phyloP scores from a whole-genome alignment of 2,113 vertebrate genomes.

The Pedionomus torquatus region DNA sequence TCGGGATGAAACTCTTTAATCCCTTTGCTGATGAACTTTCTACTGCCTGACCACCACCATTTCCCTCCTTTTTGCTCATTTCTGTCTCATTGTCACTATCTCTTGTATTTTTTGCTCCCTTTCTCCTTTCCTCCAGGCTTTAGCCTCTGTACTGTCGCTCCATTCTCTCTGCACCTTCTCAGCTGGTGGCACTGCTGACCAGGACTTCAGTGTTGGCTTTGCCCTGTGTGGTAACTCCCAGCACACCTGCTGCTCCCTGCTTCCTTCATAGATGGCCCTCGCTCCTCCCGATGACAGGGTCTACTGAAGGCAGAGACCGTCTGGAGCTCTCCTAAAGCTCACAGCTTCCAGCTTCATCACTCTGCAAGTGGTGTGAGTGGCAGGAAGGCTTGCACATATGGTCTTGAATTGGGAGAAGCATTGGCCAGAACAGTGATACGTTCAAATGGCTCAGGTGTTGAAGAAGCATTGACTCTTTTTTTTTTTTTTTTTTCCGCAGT shows the following conservation, averaged over 20 bases:
- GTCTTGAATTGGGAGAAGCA: neutral
- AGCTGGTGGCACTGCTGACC: neutral
- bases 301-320: neutral
- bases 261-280: neutral
- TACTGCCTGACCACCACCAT: neutral
- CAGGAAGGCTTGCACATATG: neutral
- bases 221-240: neutral
- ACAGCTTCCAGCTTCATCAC: neutral
- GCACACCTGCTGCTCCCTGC: neutral
- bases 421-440: neutral
- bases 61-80: neutral
- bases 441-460: neutral
- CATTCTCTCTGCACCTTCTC: neutral
- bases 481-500: neutral
- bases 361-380: neutral
- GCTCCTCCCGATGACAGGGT: fast-evolving
- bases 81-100: neutral
- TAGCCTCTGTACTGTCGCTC: neutral
- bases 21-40: neutral
- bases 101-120: neutral
- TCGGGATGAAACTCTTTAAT: neutral
- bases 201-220: neutral
- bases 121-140: neutral
- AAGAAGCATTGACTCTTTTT: neutral
- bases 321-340: neutral